phyloP scores from a whole-genome alignment of 1,140 invertebrate genomes.

The Trinorchestia longiramus region DNA sequence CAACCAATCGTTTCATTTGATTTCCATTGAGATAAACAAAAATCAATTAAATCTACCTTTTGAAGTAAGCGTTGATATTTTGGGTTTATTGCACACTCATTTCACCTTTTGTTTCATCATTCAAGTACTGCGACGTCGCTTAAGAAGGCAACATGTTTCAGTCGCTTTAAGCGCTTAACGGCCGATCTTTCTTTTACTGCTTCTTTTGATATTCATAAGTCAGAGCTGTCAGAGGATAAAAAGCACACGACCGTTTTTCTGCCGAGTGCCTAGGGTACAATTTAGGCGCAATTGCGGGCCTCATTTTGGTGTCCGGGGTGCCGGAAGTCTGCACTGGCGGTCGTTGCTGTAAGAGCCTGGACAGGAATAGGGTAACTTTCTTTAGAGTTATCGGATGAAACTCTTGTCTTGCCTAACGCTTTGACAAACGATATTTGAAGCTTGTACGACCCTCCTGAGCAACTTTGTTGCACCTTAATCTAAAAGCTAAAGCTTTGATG shows the following conservation, averaged over 20 bases:
- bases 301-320: background rate
- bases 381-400: background rate
- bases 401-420: background rate
- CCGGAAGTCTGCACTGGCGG: too few species aligned
- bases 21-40: background rate
- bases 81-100: too few species aligned
- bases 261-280: background rate
- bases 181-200: background rate
- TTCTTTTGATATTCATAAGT: background rate
- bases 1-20: background rate
- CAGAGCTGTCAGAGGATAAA: background rate
- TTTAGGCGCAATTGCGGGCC: background rate
- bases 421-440: slow-evolving; percentile 1
- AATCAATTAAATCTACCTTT: background rate
- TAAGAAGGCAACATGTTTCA: background rate
- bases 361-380: background rate
- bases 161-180: background rate
- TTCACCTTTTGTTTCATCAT: background rate
- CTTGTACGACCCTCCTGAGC: background rate
- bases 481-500: background rate
- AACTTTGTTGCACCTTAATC: background rate
- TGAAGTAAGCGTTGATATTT: background rate
- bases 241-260: background rate
- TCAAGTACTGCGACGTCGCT: background rate
- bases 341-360: background rate